Evolutionary conservation across 1,140 invertebrate species (phyloP), one percentile per base, ranked within the genome.

Genomic region (Drosophila nigromelanica): DNA sequence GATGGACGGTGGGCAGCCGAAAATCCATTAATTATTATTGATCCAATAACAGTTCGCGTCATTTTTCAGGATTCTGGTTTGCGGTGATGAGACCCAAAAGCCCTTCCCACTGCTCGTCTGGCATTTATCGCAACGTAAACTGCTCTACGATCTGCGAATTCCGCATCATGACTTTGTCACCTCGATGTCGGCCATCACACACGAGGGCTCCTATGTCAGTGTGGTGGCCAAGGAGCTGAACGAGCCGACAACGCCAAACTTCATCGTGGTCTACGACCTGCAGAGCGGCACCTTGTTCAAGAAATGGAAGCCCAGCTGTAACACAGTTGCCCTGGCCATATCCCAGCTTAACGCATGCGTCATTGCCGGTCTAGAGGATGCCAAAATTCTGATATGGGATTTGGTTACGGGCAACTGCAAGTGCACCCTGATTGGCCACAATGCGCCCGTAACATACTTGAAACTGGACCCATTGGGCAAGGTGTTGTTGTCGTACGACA

Each of bases 181-280:
- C 1, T 94, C 94, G 15, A 93, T 97, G 47, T 95, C 96, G 27
- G 97, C 96, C 52, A 97, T 98, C 62, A 97, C 96, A n/a, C 94
- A 96, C 80, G 96, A 97, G 93, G 97, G 95, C 14, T 95, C 94
- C 27, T 95, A 95, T 89, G 94, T 95, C 0, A 95, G 94, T 79
- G 95, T 95, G 63, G 94, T 94, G 51, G 94, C 94, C 30, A 93
- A 97, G 92, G 96, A 97, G 92, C 93, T 97, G 21, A 96, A 97
- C 80, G 96, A 97, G 83, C 94, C 95, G 0, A 89, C 82, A 10
- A 94, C 95, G 30, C 96, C 96, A 1, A 97, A 97, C 93, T 97
- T 97, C 93, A 96, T 98, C 58, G 96, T 97, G 40, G 96, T 98
- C 27, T 98, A 97, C 91, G 97, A 98, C 92, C 93, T 98, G n/a